Base-by-base conservation (phyloP, 1,140 invertebrate species). In the Aphidius gifuensis region DNA sequence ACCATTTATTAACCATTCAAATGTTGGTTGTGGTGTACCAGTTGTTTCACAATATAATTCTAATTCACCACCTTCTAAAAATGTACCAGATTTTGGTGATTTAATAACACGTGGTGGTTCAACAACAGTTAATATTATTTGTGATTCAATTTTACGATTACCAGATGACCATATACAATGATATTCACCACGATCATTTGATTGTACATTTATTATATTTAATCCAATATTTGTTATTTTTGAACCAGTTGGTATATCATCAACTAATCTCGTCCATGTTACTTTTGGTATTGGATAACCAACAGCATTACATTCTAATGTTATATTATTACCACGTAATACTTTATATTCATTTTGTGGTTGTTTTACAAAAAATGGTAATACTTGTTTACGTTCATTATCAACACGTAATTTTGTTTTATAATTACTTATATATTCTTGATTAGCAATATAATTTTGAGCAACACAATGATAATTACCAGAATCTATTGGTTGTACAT, bases 1-100 rank as follows among this genome's bases (percentile, higher is more conserved):
- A 0, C 92, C 92, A 72, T 96, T 96, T 8, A 94, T 85, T 39
- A 94, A 77, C 94, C 94, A 97, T 56, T 87, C 85, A 6, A 94
- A 80, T 1, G 78, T 78, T 0, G 93, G 92, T 49, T 84, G 75
- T 0, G 93, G 91, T 50, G 86, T 80, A 0, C 92, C 93, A 3
- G 78, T 80, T 0, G 88, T 86, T 1, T 71, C 75, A 71, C 91
- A 93, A 2, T 83, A 82, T 1, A 92, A 69, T n/a, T 85, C 83
- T 2, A 90, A 68, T 55, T 85, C 76, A 5, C 85, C 85, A 2
- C 87, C 87, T 70, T 90, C 89, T 49, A 85, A 85, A 4, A 88
- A 85, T 0, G 84, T 82, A 1, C 83, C 82, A 9, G 82, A 78
- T 16, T 80, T 82, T 0, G 87, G 86, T 1, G 83, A 78, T 49